Evolutionary conservation across 2,797 vertebrate genomes (phyloP), one percentile per base, ranked within the genome.

Genomic region (Rhinophrynus dorsalis): DNA sequence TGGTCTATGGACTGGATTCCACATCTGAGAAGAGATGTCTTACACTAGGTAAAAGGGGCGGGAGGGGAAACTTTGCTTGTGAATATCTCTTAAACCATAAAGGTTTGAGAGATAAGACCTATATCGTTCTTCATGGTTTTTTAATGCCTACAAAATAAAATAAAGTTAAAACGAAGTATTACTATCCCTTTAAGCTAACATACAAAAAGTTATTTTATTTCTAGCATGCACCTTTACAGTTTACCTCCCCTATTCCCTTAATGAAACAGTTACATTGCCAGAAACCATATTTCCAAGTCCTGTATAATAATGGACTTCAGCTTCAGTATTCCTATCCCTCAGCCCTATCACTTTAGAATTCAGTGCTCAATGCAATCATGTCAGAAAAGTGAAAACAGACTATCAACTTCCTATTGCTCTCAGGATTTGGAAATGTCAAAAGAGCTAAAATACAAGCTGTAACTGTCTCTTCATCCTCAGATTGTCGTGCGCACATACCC

Each of bases 321-420:
- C 24, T 54, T 15, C 24, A 37, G 37, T 42, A 38, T 77, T 74
- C 65, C 57, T 67, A 59, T 60, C 55, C 30, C 62, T 72, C 68
- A 66, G 75, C 75, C 74, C 59, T 38, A 56, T 52, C 80, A 38
- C 63, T 84, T 83, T 76, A 76, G 75, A 74, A 67, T 66, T 47
- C 30, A 75, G 37, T 76, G 55, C 55, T 86, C 77, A 71, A 68
- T 54, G 18, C 48, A 83, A 76, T 84, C 66, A 71, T 75, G 81
- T 86, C 86, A 87, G 76, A 80, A 89, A 87, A 90, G 82, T 74
- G 86, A 92, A 95, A 93, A 83, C 68, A 77, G 45, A 62, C 70
- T 64, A 85, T 89, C 85, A 86, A 81, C 83, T 82, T 83, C 52
- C 59, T 13, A 3, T 67, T 66, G 78, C 83, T 77, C 82, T 78